Evolutionary conservation across 2,888 invertebrate genomes (phyloP).

Genomic region (Archaeoteleia sp.): DNA sequence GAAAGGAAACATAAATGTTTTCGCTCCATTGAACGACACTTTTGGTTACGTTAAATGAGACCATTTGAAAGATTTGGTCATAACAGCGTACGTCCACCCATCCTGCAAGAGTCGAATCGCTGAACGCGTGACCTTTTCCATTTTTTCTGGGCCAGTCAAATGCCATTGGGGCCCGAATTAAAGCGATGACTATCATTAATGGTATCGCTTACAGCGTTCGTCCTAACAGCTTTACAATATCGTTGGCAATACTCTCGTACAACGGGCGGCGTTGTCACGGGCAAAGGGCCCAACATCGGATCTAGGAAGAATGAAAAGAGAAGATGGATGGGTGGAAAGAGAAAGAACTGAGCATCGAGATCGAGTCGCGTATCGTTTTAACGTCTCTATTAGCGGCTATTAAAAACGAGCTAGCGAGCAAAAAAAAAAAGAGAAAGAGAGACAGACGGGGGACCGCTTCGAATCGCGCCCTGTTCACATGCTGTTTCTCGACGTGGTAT

Average conservation of each 20-base stretch:
- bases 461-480: conserved; percentile 70
- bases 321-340: conserved; percentile 38
- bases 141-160: conserved; percentile 24
- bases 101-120: conserved; percentile 22
- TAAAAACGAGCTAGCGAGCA: conserved; percentile 68
- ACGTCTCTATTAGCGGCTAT: conserved; percentile 75
- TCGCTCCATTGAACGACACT: too few species aligned
- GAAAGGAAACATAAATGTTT: too few species aligned
- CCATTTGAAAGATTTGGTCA: too few species aligned
- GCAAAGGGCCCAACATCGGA: conserved; percentile 22
- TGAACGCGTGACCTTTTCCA: conserved; percentile 29
- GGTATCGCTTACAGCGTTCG: conserved; percentile 46
- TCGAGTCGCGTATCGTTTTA: conserved; percentile 73
- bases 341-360: conserved; percentile 69
- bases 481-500: conserved; percentile 61
- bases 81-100: too few species aligned
- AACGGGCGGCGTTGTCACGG: conserved; percentile 28
- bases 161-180: conserved; percentile 42
- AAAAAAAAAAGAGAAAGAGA: conserved; percentile 54
- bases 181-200: conserved; percentile 50
- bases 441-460: conserved; percentile 56
- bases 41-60: too few species aligned
- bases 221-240: conserved; percentile 47
- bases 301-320: conserved; percentile 24
- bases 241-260: conserved; percentile 19